Evolutionary conservation across 2,888 invertebrate species (phyloP).

Genomic region (Idaea biselata): DNA sequence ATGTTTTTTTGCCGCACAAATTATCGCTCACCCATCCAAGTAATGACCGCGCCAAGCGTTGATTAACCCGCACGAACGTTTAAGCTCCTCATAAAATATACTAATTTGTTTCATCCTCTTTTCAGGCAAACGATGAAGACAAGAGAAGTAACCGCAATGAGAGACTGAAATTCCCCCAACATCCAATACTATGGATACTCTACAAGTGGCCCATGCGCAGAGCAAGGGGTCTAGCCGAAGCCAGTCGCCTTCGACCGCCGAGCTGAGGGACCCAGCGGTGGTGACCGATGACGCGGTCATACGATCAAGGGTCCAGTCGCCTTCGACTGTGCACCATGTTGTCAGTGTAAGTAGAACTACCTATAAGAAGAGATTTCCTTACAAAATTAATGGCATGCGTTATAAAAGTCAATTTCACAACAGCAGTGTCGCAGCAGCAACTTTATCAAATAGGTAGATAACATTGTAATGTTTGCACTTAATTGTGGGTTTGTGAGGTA

Average conservation of each 20-base stretch:
- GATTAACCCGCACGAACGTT: too few relatives aligned
- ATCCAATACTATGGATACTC: constrained; percentile 51
- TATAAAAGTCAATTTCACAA: too few relatives aligned
- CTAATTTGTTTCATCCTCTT: background rate
- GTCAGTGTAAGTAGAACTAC: constrained; percentile 51
- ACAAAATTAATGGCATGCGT: too few relatives aligned
- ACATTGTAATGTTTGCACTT: too few relatives aligned
- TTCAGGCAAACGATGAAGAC: background rate
- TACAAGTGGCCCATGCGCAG: constrained; percentile 73
- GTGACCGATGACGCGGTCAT: constrained; percentile 70
- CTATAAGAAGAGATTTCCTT: too few relatives aligned
- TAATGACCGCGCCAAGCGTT: too few relatives aligned
- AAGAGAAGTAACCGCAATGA: background rate
- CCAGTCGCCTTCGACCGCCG: constrained; percentile 79
- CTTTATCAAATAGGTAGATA: too few relatives aligned
- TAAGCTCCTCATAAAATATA: too few relatives aligned
- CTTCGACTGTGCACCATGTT: constrained; percentile 67
- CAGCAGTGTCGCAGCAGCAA: too few relatives aligned
- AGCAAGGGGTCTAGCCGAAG: constrained; percentile 83
- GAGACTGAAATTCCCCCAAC: constrained; percentile 5
- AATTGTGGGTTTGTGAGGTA: too few relatives aligned
- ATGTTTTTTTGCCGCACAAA: too few relatives aligned
- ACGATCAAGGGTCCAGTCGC: constrained; percentile 71
- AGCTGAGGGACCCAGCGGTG: constrained; percentile 67
- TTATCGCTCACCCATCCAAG: too few relatives aligned